Evolutionary conservation across 2,113 vertebrate genomes (phyloP), one percentile per base, ranked within the genome.

Genomic region (Vulpes lagopus): DNA sequence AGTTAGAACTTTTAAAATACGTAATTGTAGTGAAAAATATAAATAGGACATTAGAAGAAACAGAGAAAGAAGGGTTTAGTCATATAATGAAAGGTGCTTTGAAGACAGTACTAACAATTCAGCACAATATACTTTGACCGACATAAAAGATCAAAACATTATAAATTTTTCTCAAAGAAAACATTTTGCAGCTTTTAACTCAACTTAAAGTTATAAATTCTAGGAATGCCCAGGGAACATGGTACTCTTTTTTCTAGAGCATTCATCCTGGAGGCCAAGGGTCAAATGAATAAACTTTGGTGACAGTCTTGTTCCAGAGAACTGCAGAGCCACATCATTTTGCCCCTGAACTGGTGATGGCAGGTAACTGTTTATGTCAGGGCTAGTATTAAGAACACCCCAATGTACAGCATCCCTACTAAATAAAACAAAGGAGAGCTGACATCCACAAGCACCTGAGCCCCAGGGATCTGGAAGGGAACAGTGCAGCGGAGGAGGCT

Each of bases 41-140:
- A 96, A 96, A 83, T 93, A 93, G 89, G 25, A 30, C 82, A 93
- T 97, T 97, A 98, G 95, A 96, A 92, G 67, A 86, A 83, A 94
- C 11, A 95, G 51, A 83, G 53, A 93, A 88, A 88, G 93, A 88
- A 94, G 73, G 84, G 82, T 91, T 98, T 96, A 97, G 95, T 96
- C 67, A 96, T 22, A 83, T 4, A 89, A 85, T 4, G 43, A 64
- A 96, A 97, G 53, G 91, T 73, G 57, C 71, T 97, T 84, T 85
- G 69, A 94, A 92, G 88, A 86, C 53, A 82, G 30, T 81, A 92
- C 53, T 80, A 96, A 92, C 51, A 94, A 95, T 49, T 86, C 19
- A 55, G 73, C 71, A 79, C 64, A 87, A 81, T 76, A 93, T 1
- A 86, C 11, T 92, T 92, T 49, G 27, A 64, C 32, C 83, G 73